Base-by-base conservation (phyloP, 2,888 invertebrate species). In the Rhamnusium bicolor region DNA sequence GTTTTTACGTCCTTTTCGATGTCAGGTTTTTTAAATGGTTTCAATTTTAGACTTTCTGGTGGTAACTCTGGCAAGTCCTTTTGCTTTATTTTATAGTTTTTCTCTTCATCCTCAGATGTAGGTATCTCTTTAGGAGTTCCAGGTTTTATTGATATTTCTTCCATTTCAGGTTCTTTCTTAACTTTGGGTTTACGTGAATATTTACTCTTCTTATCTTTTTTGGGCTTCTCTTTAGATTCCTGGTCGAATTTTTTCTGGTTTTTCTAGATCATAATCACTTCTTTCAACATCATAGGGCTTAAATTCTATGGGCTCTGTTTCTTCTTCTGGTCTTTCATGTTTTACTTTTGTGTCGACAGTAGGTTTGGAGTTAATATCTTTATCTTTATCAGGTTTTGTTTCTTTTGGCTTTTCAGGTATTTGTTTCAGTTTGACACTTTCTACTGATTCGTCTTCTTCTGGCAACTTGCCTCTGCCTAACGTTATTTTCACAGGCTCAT, bases 391-490 rank as follows among this genome's bases (percentile, higher is more conserved):
- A 54, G 82, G 78, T 65, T 60, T 60, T 27, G 69, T 62, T 27
- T 14, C 51, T 24, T 69, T 51, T 4, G 66, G 19, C 67, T 86
- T 84, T 69, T 84, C 79, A n/a, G 88, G 87, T 47, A 88, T 82
- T 76, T 89, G 89, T 78, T 89, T 87, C n/a, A 87, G 76, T 74
- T 84, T 83, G 4, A 87, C 80, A 27, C 75, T 76, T 74, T 86
- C 85, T 24, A 76, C 69, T 27, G 79, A 78, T 71, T 86, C 84
- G 58, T 86, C 86, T 14, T 74, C 73, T 67, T 84, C 79, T 16
- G 88, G 88, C 40, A 87, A 73, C 76, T 88, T 82, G 74, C 86
- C 82, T 85, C 87, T 82, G 74, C 86, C 84, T 32, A 89, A 82
- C 70, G 82, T 84, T 72, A 83, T 71, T 81, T 73, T 81, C 71